A percentile compares a stretch with the other conserved stretches of the same genome.
phyloP scores from a whole-genome alignment of 37 sponge, comb jelly and placozoan genomes.

The Lycopodina hypogea region DNA sequence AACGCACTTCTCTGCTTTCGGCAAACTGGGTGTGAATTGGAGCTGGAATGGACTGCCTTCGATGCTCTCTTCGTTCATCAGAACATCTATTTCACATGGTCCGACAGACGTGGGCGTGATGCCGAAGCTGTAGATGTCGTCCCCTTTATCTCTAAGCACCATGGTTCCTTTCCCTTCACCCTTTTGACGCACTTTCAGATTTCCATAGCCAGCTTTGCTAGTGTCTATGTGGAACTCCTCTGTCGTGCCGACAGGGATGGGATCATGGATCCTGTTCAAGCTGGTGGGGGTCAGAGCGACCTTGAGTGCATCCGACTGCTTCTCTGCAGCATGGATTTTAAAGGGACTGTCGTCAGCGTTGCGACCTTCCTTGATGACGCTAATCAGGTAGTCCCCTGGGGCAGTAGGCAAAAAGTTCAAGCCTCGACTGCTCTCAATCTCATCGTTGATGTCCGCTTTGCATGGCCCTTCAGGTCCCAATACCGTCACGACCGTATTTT shows the following conservation, averaged over 20 bases:
- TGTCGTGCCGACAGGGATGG: slow-evolving; percentile 33
- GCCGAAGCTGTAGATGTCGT: slow-evolving; percentile 16
- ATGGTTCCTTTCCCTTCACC: slow-evolving; percentile 41
- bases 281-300: slow-evolving; percentile 38
- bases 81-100: slow-evolving; percentile 30
- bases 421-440: slow-evolving; percentile 3
- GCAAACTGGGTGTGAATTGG: slow-evolving; percentile 14
- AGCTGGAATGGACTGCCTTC: slow-evolving; percentile 45
- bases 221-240: slow-evolving; percentile 55
- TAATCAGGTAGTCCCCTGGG: slow-evolving; percentile 36
- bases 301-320: slow-evolving; percentile 45
- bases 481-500: neutral
- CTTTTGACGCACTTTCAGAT: slow-evolving; percentile 45
- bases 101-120: slow-evolving; percentile 32
- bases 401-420: slow-evolving; percentile 19
- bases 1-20: slow-evolving; percentile 47
- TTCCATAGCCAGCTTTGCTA: slow-evolving; percentile 60
- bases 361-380: slow-evolving; percentile 8
- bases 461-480: slow-evolving; percentile 29
- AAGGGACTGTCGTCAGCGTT: slow-evolving; percentile 20
- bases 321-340: slow-evolving; percentile 24
- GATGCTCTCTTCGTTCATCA: slow-evolving; percentile 49
- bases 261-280: slow-evolving; percentile 13
- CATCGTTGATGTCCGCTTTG: neutral
- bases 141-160: slow-evolving; percentile 30